A percentile compares a stretch with the other conserved stretches of the same genome.
Evolutionary conservation across 2,113 vertebrate genomes (phyloP).

Genomic region (Stegostoma tigrinum): DNA sequence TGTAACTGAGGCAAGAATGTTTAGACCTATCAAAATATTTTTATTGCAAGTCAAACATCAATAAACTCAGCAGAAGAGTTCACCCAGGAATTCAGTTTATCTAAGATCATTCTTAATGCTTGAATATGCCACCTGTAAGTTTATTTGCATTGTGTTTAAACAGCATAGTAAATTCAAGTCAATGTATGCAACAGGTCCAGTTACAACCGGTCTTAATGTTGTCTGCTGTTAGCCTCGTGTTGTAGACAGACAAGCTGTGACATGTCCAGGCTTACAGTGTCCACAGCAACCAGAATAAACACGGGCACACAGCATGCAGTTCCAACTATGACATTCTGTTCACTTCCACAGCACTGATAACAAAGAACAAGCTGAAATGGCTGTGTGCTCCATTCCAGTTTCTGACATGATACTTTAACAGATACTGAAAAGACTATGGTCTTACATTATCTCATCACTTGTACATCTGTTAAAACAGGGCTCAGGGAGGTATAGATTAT

Average conservation of each 20-base stretch:
- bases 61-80: background rate
- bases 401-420: background rate
- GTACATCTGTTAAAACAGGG: background rate
- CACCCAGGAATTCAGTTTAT: background rate
- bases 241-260: background rate
- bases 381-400: background rate
- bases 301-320: background rate
- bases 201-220: background rate
- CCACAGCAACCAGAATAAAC: background rate
- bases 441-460: background rate
- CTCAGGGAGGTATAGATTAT: background rate
- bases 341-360: background rate
- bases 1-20: background rate
- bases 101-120: background rate
- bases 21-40: background rate
- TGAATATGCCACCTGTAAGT: background rate
- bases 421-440: background rate
- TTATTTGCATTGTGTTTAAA: background rate
- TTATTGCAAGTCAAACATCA: background rate
- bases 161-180: background rate
- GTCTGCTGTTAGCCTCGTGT: background rate
- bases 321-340: background rate
- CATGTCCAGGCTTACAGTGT: background rate
- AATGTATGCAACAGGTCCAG: background rate
- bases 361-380: background rate